A percentile compares a stretch with the other conserved stretches of the same genome.
phyloP scores from a whole-genome alignment of 1,140 invertebrate species.

The Pseudomyrmex gracilis region DNA sequence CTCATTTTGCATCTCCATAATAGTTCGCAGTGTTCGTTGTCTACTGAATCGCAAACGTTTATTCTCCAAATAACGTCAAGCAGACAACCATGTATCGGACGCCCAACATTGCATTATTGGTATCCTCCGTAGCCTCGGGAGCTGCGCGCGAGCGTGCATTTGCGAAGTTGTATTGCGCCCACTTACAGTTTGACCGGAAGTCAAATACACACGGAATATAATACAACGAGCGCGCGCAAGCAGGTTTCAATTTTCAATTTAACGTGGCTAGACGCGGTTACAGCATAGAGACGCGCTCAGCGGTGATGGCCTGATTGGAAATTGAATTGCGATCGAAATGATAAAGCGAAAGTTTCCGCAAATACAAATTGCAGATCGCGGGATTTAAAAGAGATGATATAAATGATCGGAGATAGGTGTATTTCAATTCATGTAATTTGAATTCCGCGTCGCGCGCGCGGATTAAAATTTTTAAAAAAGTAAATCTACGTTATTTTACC shows the following conservation, averaged over 20 bases:
- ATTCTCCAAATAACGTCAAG: constrained; percentile 9
- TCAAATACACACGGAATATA: not conserved
- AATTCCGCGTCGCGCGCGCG: not conserved
- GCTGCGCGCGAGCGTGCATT: not conserved
- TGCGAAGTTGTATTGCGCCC: not conserved
- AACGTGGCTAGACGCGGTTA: constrained; percentile 1
- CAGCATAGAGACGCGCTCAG: not conserved
- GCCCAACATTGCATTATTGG: constrained; percentile 10
- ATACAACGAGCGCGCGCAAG: not conserved
- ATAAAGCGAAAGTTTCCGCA: constrained; percentile 9
- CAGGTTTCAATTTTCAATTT: constrained; percentile 26
- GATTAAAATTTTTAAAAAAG: constrained; percentile 12
- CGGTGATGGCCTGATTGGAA: constrained; percentile 10
- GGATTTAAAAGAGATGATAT: constrained; percentile 6
- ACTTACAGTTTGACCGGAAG: constrained; percentile 23
- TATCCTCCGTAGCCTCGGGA: not conserved
- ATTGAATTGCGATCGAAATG: constrained; percentile 24
- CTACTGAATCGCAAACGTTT: constrained; percentile 6
- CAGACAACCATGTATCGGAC: not conserved
- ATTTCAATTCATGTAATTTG: constrained; percentile 32
- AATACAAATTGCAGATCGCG: constrained; percentile 25
- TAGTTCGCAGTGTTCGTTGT: not conserved
- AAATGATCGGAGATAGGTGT: not conserved
- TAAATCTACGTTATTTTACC: not conserved
- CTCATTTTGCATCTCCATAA: not conserved